Percentiles rank a stretch among this genome's conserved stretches.
Evolutionary conservation across 2,113 vertebrate genomes (phyloP).

Genomic region (Petrocephalus zakoni): DNA sequence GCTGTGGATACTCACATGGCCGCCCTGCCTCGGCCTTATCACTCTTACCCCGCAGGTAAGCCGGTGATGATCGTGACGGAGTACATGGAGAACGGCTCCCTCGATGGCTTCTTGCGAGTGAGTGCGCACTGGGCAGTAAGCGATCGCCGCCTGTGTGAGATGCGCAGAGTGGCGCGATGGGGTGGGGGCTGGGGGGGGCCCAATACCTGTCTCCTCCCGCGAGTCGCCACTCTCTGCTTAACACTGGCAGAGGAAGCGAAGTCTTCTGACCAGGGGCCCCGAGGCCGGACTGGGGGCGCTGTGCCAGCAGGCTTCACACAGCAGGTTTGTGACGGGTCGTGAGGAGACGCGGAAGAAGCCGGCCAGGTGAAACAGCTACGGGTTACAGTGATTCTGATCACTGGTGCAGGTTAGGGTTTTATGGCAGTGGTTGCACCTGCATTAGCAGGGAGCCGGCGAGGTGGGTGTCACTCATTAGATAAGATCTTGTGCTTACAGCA

Average conservation of each 20-base stretch:
- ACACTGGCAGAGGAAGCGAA: not conserved
- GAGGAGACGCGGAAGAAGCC: not conserved
- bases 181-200: conserved; percentile 9
- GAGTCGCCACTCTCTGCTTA: not conserved
- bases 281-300: not conserved
- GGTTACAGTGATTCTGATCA: not conserved
- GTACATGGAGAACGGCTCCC: conserved; percentile 84
- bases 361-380: too few species aligned
- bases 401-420: not conserved
- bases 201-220: conserved; percentile 19
- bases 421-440: not conserved
- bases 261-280: not conserved
- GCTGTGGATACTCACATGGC: not conserved
- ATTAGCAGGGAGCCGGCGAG: not conserved
- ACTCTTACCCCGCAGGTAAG: conserved; percentile 63
- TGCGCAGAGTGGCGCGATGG: conserved; percentile 15
- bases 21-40: not conserved
- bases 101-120: conserved; percentile 81
- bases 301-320: conserved; percentile 8
- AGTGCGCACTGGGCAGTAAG: conserved; percentile 47
- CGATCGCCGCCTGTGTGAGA: conserved; percentile 32
- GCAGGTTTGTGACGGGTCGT: not conserved
- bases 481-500: not conserved
- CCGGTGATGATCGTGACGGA: conserved; percentile 87
- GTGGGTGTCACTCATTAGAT: not conserved